These are phyloP conservation scores for Dermatemys mawii DNA, from an alignment of 2,113 vertebrate species.

Conservation along the genomic window DNA sequence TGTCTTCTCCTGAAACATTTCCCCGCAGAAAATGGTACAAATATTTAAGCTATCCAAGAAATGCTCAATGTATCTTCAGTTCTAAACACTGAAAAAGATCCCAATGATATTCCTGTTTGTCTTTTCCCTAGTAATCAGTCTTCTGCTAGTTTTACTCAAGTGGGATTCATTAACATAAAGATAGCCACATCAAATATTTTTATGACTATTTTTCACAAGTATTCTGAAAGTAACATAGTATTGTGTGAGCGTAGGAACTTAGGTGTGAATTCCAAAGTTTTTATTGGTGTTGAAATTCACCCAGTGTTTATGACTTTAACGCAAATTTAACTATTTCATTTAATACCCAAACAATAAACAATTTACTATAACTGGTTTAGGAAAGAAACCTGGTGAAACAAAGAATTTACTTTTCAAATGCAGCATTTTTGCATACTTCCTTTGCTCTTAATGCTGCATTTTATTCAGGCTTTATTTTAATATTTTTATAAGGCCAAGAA, in stretches of 20 bases:
- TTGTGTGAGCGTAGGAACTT: not conserved
- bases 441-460: not conserved
- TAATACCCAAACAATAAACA: slow-evolving; percentile 1
- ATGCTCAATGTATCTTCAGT: accelerated
- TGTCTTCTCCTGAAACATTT: not conserved
- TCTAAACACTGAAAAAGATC: not conserved
- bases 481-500: not conserved
- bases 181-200: not conserved
- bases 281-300: not conserved
- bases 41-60: not conserved
- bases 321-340: not conserved
- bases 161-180: not conserved
- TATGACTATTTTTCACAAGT: not conserved
- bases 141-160: not conserved
- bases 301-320: not conserved
- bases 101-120: not conserved
- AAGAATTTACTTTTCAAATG: slow-evolving; percentile 17
- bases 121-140: not conserved
- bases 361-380: not conserved
- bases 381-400: not conserved
- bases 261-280: not conserved
- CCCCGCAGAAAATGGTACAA: not conserved
- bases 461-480: not conserved
- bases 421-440: not conserved
- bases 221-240: not conserved